Conservation (phyloP, 1,140 invertebrate genomes). For the Euura saliciscinereae region DNA sequence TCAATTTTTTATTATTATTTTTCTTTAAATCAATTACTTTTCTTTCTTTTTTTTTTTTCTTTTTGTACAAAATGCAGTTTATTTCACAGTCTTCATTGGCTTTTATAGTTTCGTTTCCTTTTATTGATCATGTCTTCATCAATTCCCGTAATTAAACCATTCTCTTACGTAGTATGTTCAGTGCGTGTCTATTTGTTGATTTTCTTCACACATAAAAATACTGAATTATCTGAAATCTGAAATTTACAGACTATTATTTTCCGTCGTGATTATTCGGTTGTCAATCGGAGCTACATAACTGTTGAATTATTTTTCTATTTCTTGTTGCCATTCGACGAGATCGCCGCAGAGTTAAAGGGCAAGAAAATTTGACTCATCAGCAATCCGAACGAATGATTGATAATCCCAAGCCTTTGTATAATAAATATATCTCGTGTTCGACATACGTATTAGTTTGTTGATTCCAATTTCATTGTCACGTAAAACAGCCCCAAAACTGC, state of each 20-base stretch:
- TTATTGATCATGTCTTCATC: background rate
- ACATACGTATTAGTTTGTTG: background rate
- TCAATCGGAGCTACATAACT: too few relatives aligned
- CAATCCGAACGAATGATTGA: background rate
- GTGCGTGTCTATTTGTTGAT: background rate
- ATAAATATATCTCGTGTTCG: background rate
- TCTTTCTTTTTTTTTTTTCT: conserved; percentile 28
- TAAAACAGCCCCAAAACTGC: background rate
- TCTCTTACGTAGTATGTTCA: background rate
- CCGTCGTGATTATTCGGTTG: background rate
- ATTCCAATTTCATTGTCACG: background rate
- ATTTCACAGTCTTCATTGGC: conserved; percentile 4
- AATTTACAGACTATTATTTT: background rate
- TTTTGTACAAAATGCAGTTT: conserved; percentile 34
- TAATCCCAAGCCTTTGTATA: background rate
- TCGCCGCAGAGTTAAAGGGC: too few relatives aligned
- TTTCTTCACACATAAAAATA: background rate
- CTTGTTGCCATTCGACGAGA: too few relatives aligned
- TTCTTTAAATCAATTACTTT: conserved; percentile 23
- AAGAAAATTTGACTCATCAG: too few relatives aligned
- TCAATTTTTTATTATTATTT: too few relatives aligned
- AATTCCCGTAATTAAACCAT: conserved; percentile 1
- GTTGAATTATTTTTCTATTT: too few relatives aligned
- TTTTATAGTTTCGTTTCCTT: background rate
- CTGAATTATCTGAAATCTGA: background rate